These are phyloP conservation scores for Anarhynchus alexandrinus DNA, from an alignment of 2,113 vertebrate species.

Conservation along the genomic window DNA sequence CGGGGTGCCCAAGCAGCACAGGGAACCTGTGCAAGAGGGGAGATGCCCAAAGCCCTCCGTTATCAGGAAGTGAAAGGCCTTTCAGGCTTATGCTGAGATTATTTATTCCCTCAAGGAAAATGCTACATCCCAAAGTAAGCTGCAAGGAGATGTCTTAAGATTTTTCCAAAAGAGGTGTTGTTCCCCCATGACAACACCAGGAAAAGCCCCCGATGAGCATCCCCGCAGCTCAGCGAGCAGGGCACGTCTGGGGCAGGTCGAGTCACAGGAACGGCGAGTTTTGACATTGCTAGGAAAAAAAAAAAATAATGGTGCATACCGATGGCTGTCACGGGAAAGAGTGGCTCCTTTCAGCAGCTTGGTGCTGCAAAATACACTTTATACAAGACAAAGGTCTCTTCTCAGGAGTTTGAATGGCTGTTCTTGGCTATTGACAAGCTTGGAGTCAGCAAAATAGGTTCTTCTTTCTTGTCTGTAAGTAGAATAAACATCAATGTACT, in stretches of 20 bases:
- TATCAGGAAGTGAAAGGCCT: background rate
- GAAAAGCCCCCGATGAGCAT: background rate
- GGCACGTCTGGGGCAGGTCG: background rate
- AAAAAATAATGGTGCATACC: background rate
- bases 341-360: background rate
- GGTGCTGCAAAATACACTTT: background rate
- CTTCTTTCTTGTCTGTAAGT: background rate
- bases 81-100: background rate
- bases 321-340: background rate
- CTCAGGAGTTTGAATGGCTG: conserved; percentile 11
- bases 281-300: background rate
- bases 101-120: background rate
- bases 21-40: background rate
- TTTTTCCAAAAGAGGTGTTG: background rate
- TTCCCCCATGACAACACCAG: background rate
- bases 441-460: background rate
- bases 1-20: background rate
- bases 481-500: background rate
- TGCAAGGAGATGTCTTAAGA: background rate
- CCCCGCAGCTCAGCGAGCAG: background rate
- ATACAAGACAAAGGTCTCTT: background rate
- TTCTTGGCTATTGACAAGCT: background rate
- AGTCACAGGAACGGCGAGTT: background rate
- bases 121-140: background rate
- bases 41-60: background rate